These are phyloP conservation scores for Plumapathes pennacea DNA, from an alignment of 92 coral and sea anemone species.

Conservation along the genomic window DNA sequence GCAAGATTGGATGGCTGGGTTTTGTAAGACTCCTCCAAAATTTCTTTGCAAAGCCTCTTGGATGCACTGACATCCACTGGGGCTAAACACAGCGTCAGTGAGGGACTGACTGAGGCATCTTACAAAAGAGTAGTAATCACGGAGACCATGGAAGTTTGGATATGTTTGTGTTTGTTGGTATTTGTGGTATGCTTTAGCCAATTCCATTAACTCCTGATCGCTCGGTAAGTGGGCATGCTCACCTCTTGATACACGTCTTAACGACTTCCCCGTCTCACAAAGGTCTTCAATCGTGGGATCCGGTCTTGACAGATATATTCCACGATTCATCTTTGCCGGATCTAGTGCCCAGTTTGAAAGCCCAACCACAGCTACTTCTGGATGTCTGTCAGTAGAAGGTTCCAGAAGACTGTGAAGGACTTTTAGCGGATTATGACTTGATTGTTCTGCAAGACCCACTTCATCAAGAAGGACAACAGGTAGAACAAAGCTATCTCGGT, in stretches of 20 bases:
- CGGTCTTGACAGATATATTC: conserved; percentile 93
- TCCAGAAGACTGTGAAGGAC: conserved; percentile 94
- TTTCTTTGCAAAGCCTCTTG: conserved; percentile 85
- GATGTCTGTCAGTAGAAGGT: conserved; percentile 72
- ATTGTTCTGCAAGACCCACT: conserved; percentile 93
- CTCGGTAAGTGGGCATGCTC: conserved; percentile 12
- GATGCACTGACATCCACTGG: conserved; percentile 31
- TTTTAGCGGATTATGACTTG: conserved; percentile 93
- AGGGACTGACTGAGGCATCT: conserved; percentile 26
- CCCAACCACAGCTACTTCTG: conserved; percentile 97
- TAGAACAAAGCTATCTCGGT: conserved; percentile 69
- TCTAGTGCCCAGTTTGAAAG: conserved; percentile 98
- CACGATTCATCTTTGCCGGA: conserved; percentile 99
- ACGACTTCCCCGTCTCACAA: conserved; percentile 83
- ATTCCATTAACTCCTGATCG: conserved; percentile 14
- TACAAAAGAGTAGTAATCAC: conserved; percentile 61
- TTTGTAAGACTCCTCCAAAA: conserved; percentile 80
- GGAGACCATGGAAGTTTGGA: conserved; percentile 52
- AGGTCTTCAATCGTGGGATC: conserved; percentile 85
- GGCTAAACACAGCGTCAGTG: conserved; percentile 1
- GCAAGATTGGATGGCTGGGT: too few species aligned
- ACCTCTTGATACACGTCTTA: conserved; percentile 33
- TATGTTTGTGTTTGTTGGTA: conserved; percentile 46
- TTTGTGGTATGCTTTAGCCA: conserved; percentile 40
- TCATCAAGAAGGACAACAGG: conserved; percentile 97